phyloP scores from a whole-genome alignment of 2,113 vertebrate genomes.

The Gymnogyps californianus region DNA sequence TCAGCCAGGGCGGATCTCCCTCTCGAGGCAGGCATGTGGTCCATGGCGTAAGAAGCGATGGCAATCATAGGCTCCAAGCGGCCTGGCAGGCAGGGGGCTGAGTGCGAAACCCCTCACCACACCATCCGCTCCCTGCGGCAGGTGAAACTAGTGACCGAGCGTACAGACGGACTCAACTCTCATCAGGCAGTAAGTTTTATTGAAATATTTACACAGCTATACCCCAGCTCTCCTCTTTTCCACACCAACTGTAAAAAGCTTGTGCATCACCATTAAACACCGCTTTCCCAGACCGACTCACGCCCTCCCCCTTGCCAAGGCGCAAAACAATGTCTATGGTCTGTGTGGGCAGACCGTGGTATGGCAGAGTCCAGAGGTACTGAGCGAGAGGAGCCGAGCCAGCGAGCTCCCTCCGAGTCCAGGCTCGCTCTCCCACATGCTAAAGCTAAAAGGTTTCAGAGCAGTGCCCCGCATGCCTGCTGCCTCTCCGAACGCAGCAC shows the following conservation, averaged over 20 bases:
- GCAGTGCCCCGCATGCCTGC: rapidly evolving
- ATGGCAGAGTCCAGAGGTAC: background rate
- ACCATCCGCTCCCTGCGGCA: rapidly evolving
- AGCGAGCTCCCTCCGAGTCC: background rate
- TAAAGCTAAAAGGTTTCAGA: background rate
- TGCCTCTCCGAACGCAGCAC: background rate
- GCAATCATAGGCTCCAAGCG: rapidly evolving
- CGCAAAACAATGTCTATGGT: background rate
- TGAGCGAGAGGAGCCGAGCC: rapidly evolving
- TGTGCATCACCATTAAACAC: background rate
- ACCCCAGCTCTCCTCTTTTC: background rate
- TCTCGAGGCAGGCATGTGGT: background rate
- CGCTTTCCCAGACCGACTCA: background rate
- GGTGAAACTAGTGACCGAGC: background rate
- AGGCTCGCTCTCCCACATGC: background rate
- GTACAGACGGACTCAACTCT: background rate
- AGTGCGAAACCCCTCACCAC: background rate
- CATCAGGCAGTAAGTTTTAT: background rate
- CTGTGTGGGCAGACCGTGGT: background rate
- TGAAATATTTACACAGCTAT: background rate
- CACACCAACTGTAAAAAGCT: background rate
- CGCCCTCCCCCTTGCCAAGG: background rate
- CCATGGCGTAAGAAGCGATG: background rate
- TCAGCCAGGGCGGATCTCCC: background rate
- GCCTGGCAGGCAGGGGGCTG: background rate